Evolutionary conservation across 2,797 vertebrate species (phyloP), one percentile per base, ranked within the genome.

Genomic region (Poeciliopsis turneri): DNA sequence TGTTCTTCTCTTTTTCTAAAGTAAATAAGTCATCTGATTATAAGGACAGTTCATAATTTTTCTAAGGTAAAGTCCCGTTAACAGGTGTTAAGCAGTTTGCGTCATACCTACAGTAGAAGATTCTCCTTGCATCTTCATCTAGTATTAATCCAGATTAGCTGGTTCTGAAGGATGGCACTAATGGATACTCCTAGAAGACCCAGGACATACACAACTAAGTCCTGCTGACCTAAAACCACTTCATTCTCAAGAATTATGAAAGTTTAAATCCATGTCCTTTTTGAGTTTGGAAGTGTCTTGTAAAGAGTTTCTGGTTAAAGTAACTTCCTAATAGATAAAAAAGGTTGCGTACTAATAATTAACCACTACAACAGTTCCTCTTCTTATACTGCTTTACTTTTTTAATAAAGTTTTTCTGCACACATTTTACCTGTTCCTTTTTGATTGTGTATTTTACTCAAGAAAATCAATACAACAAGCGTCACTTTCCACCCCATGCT

Each of bases 1-100:
- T 20, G 45, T 41, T 53, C 45, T 53, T 28, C 0, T 80, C 39
- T 53, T 5, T 41, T 76, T 36, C 53, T 30, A 83, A 83, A 80
- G 33, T 0, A 69, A 73, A 74, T 73, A 39, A 68, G 82, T 5
- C 30, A 59, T 66, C 64, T 61, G 71, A 41, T 55, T 45, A 47
- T 25, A 73, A 47, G 59, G 66, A 69, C 25, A 25, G 68, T 45
- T 45, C 13, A 16, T 45, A 6, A 7, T 70, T 43, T 68, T 41
- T n/a, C 7, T 28, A 46, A 45, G 25, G 68, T 45, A 28, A 2
- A 70, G 25, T 45, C 11, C 23, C 15, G 1, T 70, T 45, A n/a
- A 70, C 5, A 8, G 39, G 68, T 70, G 13, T 12, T 16, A 16
- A 70, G 23, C 36, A 69, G 68, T n/a, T 45, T 28, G n/a, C 25